These are phyloP conservation scores for Leptopilina syphax DNA, from an alignment of 2,888 invertebrate species.

Conservation along the genomic window DNA sequence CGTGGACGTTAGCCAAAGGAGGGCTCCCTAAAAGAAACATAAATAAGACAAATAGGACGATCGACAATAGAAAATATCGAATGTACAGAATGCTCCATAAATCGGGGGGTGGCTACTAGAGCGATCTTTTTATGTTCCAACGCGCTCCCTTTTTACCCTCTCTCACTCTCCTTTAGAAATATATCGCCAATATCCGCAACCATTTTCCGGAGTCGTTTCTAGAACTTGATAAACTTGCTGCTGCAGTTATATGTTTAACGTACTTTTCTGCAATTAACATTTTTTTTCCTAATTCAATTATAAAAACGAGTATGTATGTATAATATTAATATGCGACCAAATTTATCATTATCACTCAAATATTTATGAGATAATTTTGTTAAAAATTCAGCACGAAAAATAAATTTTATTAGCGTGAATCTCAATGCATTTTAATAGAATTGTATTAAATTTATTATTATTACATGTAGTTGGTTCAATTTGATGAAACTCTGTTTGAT, in stretches of 20 bases:
- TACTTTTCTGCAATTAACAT: conserved; percentile 47
- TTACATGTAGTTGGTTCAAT: no score
- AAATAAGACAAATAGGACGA: conserved; percentile 76
- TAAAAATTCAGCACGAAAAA: no score
- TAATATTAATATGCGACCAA: not conserved
- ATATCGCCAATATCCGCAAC: conserved; percentile 69
- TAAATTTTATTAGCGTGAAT: no score
- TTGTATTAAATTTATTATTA: no score
- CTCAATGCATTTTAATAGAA: no score
- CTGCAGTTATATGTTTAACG: conserved; percentile 51
- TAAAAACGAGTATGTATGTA: not conserved
- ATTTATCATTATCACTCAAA: not conserved
- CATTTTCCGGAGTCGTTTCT: conserved; percentile 60
- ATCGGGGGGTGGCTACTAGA: conserved; percentile 64
- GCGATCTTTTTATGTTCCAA: conserved; percentile 75
- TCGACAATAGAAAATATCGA: conserved; percentile 77
- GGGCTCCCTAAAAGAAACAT: conserved; percentile 73
- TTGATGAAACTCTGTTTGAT: no score
- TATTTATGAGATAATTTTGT: not conserved
- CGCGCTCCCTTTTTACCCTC: conserved; percentile 70
- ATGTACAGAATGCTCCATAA: conserved; percentile 76
- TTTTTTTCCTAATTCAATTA: not conserved
- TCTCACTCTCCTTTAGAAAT: conserved; percentile 44
- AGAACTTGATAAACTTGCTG: conserved; percentile 46
- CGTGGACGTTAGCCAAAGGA: conserved; percentile 66